Base-by-base conservation (phyloP, 2,888 invertebrate genomes). In the Crossocerus cetratus region DNA sequence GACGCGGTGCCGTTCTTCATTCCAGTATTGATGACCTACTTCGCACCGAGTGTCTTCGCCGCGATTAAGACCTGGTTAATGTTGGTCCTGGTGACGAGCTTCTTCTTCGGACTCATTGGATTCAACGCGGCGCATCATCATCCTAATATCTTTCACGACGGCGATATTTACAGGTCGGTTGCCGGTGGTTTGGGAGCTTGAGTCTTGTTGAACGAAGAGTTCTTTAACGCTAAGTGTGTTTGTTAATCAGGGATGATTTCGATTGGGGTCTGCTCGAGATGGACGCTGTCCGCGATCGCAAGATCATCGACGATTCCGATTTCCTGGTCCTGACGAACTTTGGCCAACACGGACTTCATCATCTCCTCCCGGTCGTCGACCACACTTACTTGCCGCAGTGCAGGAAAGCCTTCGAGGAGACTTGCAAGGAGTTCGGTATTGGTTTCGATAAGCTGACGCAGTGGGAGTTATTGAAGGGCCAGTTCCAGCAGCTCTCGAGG, bases 261-360 rank as follows among this genome's bases (percentile, higher is more conserved):
- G 96, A 96, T 87, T 96, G 96, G 96, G 96, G 96, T 2, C 87
- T 96, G 0, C 93, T 94, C 83, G 95, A 96, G 88, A 83, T 96
- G 76, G 95, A 96, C 84, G 93, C 96, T 0, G 92, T 95, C 0
- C 93, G 94, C 42, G 96, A 96, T 86, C 92, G 96, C 74, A 91
- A 92, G 20, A 94, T 95, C 75, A 91, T 94, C 71, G 93, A 93
- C 11, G 93, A 93, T 14, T 93, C 93, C 54, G 92, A 93, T 74
- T 94, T 95, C 86, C 90, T 95, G 74, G 93, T 93, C 0, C 87
- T 96, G 65, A 94, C 95, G 0, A 92, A 94, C 72, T 96, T 96
- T 83, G 96, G 96, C 0, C 94, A 95, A 71, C 97, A 97, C 86
- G 92, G 92, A 0, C 90, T 96, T 1, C 96, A 97, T 88, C 97